Evolutionary conservation across 2,113 vertebrate genomes (phyloP).

Genomic region (Helogale parvula): DNA sequence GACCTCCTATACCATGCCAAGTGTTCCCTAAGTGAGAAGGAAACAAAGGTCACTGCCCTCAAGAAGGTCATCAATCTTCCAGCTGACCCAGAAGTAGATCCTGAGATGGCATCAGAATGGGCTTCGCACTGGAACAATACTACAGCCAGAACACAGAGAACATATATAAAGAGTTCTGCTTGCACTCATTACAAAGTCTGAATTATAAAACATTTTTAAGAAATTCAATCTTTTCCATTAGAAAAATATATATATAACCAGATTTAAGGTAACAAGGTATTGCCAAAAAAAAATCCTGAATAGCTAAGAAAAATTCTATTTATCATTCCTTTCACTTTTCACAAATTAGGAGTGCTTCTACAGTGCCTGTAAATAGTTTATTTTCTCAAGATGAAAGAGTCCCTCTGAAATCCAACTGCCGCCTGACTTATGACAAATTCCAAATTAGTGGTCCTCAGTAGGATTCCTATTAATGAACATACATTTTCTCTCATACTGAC

Average conservation of each 20-base stretch:
- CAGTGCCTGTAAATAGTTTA: neutral
- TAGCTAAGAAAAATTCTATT: slow-evolving; percentile 49
- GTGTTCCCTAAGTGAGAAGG: neutral
- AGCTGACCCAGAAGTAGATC: neutral
- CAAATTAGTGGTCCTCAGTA: slow-evolving; percentile 24
- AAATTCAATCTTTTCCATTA: neutral
- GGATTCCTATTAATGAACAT: slow-evolving; percentile 4
- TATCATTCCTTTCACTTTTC: slow-evolving; percentile 37
- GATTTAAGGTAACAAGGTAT: neutral
- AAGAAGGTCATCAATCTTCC: slow-evolving; percentile 3
- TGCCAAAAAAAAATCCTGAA: slow-evolving; percentile 20
- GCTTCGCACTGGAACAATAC: neutral
- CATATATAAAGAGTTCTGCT: neutral
- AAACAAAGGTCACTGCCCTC: neutral
- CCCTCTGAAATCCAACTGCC: slow-evolving; percentile 39
- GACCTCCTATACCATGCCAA: neutral
- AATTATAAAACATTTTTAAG: slow-evolving; percentile 56
- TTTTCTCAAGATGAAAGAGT: slow-evolving; percentile 45
- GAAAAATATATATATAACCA: slow-evolving; percentile 20
- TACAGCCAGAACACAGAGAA: neutral
- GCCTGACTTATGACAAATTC: slow-evolving; percentile 45
- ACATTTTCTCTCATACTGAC: slow-evolving; percentile 45
- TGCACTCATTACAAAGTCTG: neutral
- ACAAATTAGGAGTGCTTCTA: slow-evolving; percentile 35
- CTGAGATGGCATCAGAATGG: neutral